These are phyloP conservation scores for Oxyteleia sp. DNA, from an alignment of 2,888 invertebrate species.

Conservation along the genomic window DNA sequence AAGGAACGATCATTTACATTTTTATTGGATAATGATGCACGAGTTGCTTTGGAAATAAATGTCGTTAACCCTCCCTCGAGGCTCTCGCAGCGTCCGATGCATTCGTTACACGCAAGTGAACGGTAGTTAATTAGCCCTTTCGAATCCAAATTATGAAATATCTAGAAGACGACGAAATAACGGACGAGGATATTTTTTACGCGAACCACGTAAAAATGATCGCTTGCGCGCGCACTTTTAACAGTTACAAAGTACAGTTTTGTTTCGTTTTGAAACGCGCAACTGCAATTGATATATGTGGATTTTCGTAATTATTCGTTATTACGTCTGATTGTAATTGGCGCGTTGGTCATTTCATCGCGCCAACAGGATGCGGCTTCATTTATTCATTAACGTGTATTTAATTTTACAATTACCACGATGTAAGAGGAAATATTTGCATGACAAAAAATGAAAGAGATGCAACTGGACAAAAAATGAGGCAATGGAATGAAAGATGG, in stretches of 20 bases:
- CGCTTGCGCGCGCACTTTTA: constrained; percentile 10
- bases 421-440: constrained; percentile 14
- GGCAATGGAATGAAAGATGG: not conserved
- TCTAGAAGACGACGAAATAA: constrained; percentile 59
- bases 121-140: constrained; percentile 66
- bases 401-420: constrained; percentile 28
- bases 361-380: constrained; percentile 8
- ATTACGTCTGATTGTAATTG: constrained; percentile 43
- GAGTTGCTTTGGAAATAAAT: too few relatives aligned
- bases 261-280: constrained; percentile 17
- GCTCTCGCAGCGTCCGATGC: constrained; percentile 38
- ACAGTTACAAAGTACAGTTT: constrained; percentile 28
- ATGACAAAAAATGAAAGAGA: too few relatives aligned
- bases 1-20: too few relatives aligned
- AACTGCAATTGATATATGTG: constrained; percentile 31
- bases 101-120: constrained; percentile 61
- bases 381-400: constrained; percentile 39
- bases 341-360: not conserved
- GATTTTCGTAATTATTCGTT: constrained; percentile 38
- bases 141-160: constrained; percentile 64
- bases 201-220: too few relatives aligned
- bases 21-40: too few relatives aligned
- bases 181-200: constrained; percentile 35
- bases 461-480: not conserved
- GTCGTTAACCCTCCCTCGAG: constrained; percentile 60